phyloP scores from a whole-genome alignment of 2,888 invertebrate genomes.

The Protophormia terraenovae region DNA sequence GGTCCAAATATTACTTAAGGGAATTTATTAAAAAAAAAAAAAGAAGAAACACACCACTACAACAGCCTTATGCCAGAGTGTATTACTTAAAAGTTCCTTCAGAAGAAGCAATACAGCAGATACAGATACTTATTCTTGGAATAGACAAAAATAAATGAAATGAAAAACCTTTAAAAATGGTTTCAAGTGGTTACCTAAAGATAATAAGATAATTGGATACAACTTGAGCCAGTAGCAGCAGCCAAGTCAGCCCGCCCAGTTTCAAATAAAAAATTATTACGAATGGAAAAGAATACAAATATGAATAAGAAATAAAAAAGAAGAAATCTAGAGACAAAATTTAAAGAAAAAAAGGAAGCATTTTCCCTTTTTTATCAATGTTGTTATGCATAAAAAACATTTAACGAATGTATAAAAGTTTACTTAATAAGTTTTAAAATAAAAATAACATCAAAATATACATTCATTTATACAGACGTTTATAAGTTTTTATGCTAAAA shows the following conservation, averaged over 20 bases:
- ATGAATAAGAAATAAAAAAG: not conserved
- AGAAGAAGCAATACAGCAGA: not conserved
- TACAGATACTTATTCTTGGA: not conserved
- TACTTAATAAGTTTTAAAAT: constrained; percentile 24
- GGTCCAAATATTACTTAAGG: constrained; percentile 50
- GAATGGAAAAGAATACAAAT: not conserved
- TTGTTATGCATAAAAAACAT: constrained; percentile 5
- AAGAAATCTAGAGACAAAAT: too few species aligned
- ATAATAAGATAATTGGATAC: constrained; percentile 56
- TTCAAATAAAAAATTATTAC: not conserved
- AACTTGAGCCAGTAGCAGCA: constrained; percentile 26
- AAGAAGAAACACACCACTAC: not conserved
- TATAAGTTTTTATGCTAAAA: too few species aligned
- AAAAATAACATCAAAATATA: not conserved
- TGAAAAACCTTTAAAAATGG: constrained; percentile 38
- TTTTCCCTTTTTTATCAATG: not conserved
- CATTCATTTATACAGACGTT: not conserved
- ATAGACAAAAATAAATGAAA: constrained; percentile 13
- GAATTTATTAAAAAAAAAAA: constrained; percentile 2
- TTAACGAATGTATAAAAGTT: constrained; percentile 23
- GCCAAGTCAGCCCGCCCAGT: not conserved
- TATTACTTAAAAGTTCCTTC: not conserved
- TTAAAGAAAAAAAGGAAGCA: not conserved
- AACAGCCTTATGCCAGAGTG: not conserved
- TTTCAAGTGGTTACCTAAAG: constrained; percentile 54